Evolutionary conservation across 2,113 vertebrate species (phyloP).

Genomic region (Lonchura striata): DNA sequence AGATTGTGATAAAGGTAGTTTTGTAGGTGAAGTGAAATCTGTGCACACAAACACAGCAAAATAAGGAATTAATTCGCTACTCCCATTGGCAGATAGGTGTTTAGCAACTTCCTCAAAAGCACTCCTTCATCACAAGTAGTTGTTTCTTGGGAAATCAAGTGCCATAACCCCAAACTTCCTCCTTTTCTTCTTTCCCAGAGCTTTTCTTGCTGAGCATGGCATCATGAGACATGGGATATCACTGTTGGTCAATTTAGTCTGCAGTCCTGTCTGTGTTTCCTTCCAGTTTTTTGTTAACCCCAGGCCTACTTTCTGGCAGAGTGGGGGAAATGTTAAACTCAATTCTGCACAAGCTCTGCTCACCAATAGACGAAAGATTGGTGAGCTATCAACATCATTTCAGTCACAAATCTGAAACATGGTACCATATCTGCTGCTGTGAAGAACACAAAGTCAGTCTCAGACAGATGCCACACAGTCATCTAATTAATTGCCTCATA

Average conservation of each 20-base stretch:
- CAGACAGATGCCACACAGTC: background rate
- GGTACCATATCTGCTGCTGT: background rate
- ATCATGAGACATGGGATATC: background rate
- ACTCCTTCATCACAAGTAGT: background rate
- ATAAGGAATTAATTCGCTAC: background rate
- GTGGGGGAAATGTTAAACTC: background rate
- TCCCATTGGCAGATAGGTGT: background rate
- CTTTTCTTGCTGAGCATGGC: background rate
- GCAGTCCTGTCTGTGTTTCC: background rate
- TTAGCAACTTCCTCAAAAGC: background rate
- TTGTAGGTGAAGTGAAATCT: background rate
- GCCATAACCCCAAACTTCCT: background rate
- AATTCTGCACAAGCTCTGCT: background rate
- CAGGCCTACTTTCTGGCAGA: background rate
- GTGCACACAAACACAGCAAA: background rate
- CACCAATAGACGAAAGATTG: background rate
- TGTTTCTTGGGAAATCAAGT: background rate
- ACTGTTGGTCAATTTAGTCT: rapidly evolving
- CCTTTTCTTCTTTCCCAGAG: background rate
- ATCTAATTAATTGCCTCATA: background rate
- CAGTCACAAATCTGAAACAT: background rate
- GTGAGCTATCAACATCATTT: background rate
- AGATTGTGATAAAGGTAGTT: background rate
- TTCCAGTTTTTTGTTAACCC: background rate
- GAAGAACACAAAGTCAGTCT: background rate